Percentiles rank a stretch among this genome's conserved stretches.
Conservation (phyloP, 2,888 invertebrate species). For the Caenorhabditis parvicauda region DNA sequence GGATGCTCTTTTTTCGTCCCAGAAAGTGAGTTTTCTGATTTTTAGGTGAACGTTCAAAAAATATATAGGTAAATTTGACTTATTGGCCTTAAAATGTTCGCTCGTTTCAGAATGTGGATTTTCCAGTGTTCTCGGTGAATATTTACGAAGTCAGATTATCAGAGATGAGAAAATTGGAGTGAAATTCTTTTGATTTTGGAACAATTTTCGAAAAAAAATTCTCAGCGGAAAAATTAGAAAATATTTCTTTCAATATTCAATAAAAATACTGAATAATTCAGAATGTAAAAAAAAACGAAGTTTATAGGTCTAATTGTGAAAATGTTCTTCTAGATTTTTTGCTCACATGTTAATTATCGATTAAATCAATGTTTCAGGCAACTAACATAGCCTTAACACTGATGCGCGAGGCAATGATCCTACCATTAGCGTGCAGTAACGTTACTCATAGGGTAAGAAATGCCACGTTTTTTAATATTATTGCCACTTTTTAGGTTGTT, state of each 20-base stretch:
- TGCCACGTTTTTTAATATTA: not conserved
- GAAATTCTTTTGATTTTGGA: too few relatives aligned
- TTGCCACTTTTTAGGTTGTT: constrained; percentile 29
- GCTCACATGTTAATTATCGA: constrained; percentile 24
- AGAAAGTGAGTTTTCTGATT: constrained; percentile 12
- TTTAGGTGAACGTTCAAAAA: not conserved
- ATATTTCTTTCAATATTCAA: too few relatives aligned
- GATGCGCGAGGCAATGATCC: constrained; percentile 57
- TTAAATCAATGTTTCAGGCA: constrained; percentile 24
- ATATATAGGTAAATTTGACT: too few relatives aligned
- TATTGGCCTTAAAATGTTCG: too few relatives aligned
- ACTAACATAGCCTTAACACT: constrained; percentile 56
- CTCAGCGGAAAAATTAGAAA: too few relatives aligned
- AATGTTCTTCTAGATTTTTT: not conserved
- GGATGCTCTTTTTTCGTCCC: constrained; percentile 44
- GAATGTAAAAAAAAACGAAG: not conserved
- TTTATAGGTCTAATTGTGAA: not conserved
- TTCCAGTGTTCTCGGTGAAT: too few relatives aligned
- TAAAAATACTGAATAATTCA: too few relatives aligned
- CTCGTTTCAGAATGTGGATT: too few relatives aligned
- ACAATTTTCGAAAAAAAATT: too few relatives aligned
- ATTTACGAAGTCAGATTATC: too few relatives aligned
- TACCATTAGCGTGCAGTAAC: constrained; percentile 56
- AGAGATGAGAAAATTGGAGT: too few relatives aligned
- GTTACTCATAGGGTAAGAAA: constrained; percentile 61